Base-by-base conservation (phyloP, 35 echinoderm and acorn worm genomes). In the Anneissia japonica region DNA sequence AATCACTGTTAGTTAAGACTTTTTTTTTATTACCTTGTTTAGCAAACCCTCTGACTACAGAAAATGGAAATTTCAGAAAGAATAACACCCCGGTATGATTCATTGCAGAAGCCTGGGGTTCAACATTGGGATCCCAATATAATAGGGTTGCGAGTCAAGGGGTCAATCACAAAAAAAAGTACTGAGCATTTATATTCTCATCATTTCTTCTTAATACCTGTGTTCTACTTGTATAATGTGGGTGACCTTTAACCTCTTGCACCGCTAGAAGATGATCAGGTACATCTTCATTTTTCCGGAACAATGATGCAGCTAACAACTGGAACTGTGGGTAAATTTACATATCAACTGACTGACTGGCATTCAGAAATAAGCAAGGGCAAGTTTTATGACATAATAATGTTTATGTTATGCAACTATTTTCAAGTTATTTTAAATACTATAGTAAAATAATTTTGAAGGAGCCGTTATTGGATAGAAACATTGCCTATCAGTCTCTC, bases 141-240 rank as follows among this genome's bases (percentile, higher is more conserved):
- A 26, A 10, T 36, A 37, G 11, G 4, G 23, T 37, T 34, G 30
- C 5, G 6, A 80, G 35, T 12, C 5, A 6, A 80, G 3, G 23
- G 5, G 5, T 26, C 10, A 4, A 34, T 3, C 17, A 46, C 26
- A 84, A 10, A 64, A 51, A 29, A 13, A 72, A 30, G 32, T 73
- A 26, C 11, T 21, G 28, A 73, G n/a, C 32, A 6, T 43, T 43
- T 43, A 43, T 6, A 43, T 6, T 43, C 40, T 14, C 35, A 0
- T 9, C 11, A 31, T 11, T 36, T 21, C 16, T 23, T 32, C 31
- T 21, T 30, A 90, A 72, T 76, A 97, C 95, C 95, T 90, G 84
- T 46, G 95, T 97, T 79, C 95, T 90, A 28, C 79, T 85, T 72
- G 95, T 86, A 56, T 91, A 91, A 75, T 92, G 85, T 32, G 91